Conservation (phyloP, 2,113 vertebrate species). For the Vidua macroura region DNA sequence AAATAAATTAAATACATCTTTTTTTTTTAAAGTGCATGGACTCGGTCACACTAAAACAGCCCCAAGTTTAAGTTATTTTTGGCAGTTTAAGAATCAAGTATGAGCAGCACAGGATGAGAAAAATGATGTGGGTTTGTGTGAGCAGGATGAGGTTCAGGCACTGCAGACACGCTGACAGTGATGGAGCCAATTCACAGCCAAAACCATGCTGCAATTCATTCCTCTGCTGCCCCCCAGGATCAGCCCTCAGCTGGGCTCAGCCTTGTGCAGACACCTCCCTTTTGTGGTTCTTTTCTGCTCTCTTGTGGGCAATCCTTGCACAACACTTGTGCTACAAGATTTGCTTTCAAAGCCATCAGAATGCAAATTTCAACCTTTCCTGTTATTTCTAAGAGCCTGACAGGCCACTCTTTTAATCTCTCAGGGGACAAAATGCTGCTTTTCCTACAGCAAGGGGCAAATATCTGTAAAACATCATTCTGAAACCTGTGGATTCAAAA, state of each 20-base stretch:
- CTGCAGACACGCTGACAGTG: not conserved
- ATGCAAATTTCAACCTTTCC: not conserved
- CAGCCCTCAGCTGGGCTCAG: not conserved
- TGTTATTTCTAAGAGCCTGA: not conserved
- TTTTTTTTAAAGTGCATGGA: not conserved
- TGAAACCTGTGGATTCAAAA: not conserved
- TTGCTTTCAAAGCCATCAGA: not conserved
- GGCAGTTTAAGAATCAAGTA: not conserved
- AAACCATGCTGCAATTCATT: not conserved
- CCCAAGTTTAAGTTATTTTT: not conserved
- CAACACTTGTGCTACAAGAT: not conserved
- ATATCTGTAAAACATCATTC: not conserved
- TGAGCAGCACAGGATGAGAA: not conserved
- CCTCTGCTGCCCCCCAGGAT: not conserved
- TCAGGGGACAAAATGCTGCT: not conserved
- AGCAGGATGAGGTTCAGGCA: not conserved
- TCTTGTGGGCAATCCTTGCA: slow-evolving; percentile 64
- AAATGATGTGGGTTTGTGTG: fast-evolving
- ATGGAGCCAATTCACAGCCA: not conserved
- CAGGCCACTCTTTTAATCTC: not conserved
- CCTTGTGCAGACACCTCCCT: not conserved
- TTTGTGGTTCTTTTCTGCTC: slow-evolving; percentile 55
- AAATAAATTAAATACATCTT: not conserved
- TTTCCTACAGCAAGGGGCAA: not conserved
- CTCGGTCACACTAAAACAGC: not conserved